Percentiles rank a stretch among this genome's conserved stretches.
phyloP scores from a whole-genome alignment of 2,113 vertebrate species.

The Clinocottus analis region DNA sequence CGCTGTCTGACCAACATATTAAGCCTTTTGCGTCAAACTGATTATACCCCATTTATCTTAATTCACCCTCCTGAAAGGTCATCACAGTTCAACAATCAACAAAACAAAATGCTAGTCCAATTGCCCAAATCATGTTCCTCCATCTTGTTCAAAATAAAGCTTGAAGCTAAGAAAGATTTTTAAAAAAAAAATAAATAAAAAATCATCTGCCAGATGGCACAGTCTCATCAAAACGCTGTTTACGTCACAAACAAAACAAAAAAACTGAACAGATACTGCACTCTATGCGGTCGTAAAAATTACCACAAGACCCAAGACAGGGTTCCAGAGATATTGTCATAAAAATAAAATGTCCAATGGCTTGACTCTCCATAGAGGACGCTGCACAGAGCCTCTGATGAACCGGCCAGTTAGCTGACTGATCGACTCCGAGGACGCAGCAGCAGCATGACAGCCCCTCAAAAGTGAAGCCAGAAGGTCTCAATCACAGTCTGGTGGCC shows the following conservation, averaged over 20 bases:
- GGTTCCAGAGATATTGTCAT: neutral
- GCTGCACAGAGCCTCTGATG: neutral
- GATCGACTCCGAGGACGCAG: neutral
- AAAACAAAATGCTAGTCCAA: too few species aligned
- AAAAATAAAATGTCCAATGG: conserved; percentile 12
- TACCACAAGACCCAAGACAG: neutral
- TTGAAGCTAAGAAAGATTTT: conserved; percentile 32
- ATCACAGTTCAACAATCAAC: conserved; percentile 20
- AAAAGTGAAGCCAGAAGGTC: neutral
- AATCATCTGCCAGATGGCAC: conserved; percentile 51
- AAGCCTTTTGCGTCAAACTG: conserved; percentile 17
- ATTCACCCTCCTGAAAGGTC: conserved; percentile 11
- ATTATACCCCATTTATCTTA: conserved; percentile 11
- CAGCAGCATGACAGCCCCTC: neutral
- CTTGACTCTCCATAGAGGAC: neutral
- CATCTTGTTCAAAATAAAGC: conserved; percentile 22
- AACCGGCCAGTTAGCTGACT: neutral
- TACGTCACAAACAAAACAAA: conserved; percentile 41
- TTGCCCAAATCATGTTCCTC: conserved; percentile 13
- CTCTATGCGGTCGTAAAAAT: conserved; percentile 23
- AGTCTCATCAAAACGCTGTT: conserved; percentile 41
- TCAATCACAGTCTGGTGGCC: neutral
- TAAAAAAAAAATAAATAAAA: conserved; percentile 42
- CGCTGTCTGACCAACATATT: conserved; percentile 11
- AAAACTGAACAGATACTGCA: conserved; percentile 17